phyloP scores from a whole-genome alignment of 2,888 invertebrate genomes.

The Aleiodes alternator region DNA sequence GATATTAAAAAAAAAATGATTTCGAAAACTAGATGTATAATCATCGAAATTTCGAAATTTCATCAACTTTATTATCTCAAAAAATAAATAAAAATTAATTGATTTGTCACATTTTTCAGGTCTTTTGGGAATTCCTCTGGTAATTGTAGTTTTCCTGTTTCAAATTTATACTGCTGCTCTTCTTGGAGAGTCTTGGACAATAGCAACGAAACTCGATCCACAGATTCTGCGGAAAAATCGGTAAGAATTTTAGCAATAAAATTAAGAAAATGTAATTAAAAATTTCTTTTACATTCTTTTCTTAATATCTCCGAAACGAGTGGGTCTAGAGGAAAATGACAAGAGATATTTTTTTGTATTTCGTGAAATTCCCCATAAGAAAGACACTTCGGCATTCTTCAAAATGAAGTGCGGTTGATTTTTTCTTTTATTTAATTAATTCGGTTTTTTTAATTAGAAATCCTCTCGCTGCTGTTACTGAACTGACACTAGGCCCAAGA shows the following conservation, averaged over 20 bases:
- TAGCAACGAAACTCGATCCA: constrained; percentile 84
- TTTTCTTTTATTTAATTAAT: neutral
- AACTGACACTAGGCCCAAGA: constrained; percentile 83
- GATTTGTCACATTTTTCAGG: constrained; percentile 76
- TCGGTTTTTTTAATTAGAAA: constrained; percentile 76
- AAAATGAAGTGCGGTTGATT: neutral
- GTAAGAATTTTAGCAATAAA: constrained; percentile 63
- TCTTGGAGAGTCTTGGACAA: constrained; percentile 88
- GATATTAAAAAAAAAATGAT: too few relatives aligned
- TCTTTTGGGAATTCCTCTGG: constrained; percentile 83
- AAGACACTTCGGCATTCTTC: neutral
- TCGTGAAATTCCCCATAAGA: too few relatives aligned
- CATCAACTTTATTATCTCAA: too few relatives aligned
- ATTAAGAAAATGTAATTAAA: neutral
- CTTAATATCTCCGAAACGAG: too few relatives aligned
- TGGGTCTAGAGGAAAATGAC: too few relatives aligned
- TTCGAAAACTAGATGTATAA: too few relatives aligned
- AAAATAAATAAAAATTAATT: neutral
- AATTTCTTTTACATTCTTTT: neutral
- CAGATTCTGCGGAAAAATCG: constrained; percentile 80
- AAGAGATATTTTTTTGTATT: too few relatives aligned
- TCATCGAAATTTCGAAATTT: too few relatives aligned
- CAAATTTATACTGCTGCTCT: constrained; percentile 90
- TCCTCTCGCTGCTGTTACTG: constrained; percentile 90
- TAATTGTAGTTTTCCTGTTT: constrained; percentile 81